Conservation (phyloP, 2,113 vertebrate species). For the Callipepla squamata region DNA sequence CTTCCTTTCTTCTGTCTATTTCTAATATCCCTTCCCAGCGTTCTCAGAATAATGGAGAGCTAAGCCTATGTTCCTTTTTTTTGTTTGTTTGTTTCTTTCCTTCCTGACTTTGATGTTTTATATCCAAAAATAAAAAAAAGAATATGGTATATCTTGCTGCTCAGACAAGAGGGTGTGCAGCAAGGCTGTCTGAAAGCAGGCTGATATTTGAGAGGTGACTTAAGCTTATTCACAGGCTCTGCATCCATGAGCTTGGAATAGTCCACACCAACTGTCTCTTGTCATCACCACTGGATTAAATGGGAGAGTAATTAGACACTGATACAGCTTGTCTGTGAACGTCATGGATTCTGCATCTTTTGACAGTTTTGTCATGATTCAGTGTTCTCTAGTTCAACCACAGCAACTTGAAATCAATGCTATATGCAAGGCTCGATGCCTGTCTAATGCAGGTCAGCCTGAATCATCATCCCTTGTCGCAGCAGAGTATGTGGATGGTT, state of each 20-base stretch:
- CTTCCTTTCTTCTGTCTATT: background rate
- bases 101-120: background rate
- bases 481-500: background rate
- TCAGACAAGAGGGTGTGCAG: background rate
- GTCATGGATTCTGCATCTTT: background rate
- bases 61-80: background rate
- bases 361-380: background rate
- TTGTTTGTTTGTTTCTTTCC: no score
- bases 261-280: background rate
- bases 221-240: background rate
- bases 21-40: background rate
- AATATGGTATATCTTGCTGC: background rate
- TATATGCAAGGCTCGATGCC: background rate
- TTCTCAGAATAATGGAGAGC: background rate
- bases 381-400: background rate
- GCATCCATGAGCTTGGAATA: background rate
- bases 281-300: background rate
- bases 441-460: slow-evolving; percentile 16
- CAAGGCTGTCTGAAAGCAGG: background rate
- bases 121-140: background rate
- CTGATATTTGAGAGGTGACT: background rate
- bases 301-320: background rate
- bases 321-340: background rate
- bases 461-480: slow-evolving; percentile 28
- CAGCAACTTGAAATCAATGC: background rate